phyloP scores from a whole-genome alignment of 2,797 vertebrate species.

The Cryptoblepharus egeriae region DNA sequence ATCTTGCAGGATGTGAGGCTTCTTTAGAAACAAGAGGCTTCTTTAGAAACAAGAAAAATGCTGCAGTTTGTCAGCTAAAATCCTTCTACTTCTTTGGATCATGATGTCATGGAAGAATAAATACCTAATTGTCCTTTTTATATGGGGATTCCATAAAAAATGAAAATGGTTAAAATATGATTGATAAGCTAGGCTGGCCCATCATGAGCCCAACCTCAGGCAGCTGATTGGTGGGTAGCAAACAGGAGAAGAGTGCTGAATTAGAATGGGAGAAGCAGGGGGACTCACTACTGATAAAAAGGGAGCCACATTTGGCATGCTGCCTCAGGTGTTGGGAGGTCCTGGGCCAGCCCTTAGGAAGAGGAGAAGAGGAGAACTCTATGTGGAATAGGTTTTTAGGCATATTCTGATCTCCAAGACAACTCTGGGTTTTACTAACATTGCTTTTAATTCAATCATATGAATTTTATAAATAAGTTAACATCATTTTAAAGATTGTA shows the following conservation, averaged over 20 bases:
- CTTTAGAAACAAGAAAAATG: background rate
- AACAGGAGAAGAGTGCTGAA: too few relatives aligned
- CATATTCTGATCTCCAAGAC: background rate
- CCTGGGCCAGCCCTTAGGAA: too few relatives aligned
- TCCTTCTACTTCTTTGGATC: background rate
- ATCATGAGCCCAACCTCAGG: too few relatives aligned
- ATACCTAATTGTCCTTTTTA: background rate
- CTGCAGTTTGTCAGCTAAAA: background rate
- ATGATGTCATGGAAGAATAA: background rate
- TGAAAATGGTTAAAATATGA: background rate
- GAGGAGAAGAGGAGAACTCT: background rate
- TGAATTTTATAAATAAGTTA: constrained; percentile 10
- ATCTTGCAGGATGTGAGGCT: background rate
- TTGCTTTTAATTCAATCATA: constrained; percentile 1
- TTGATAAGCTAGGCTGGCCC: background rate
- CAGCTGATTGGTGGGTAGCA: too few relatives aligned
- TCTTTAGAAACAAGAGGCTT: background rate
- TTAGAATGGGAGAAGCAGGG: too few relatives aligned
- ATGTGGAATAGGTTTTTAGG: background rate
- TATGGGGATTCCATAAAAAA: background rate
- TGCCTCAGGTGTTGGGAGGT: too few relatives aligned
- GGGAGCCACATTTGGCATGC: too few relatives aligned
- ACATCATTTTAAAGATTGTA: background rate
- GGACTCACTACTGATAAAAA: too few relatives aligned
- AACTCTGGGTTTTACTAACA: constrained; percentile 31